Conservation (phyloP, 2,888 invertebrate species). For the Sicus ferrugineus region DNA sequence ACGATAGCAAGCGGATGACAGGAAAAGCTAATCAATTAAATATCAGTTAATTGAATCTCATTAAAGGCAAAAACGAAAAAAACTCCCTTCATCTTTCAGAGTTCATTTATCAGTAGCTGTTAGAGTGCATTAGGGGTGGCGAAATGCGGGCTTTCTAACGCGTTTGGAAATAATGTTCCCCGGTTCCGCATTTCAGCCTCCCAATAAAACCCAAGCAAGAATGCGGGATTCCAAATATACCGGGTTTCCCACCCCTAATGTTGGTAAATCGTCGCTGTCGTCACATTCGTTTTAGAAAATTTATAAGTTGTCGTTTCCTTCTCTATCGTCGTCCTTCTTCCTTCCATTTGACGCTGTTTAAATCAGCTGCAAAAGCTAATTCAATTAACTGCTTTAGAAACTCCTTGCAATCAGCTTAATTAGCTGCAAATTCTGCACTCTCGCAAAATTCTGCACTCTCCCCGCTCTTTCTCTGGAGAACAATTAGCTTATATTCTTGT, state of each 20-base stretch:
- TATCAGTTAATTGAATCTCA: conserved; percentile 7
- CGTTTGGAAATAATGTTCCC: too few relatives aligned
- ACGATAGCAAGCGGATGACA: neutral
- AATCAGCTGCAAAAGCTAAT: conserved; percentile 6
- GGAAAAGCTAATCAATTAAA: conserved; percentile 17
- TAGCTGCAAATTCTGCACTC: conserved; percentile 2
- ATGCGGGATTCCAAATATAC: too few relatives aligned
- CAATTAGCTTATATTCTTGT: too few relatives aligned
- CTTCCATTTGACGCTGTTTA: neutral
- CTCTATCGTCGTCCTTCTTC: too few relatives aligned
- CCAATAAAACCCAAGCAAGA: too few relatives aligned
- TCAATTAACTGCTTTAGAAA: conserved; percentile 9
- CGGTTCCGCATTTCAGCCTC: too few relatives aligned
- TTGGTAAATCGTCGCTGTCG: too few relatives aligned
- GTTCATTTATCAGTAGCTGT: neutral
- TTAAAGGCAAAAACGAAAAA: conserved; percentile 16
- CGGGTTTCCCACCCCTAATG: too few relatives aligned
- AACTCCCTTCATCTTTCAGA: conserved; percentile 10
- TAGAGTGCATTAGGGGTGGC: too few relatives aligned
- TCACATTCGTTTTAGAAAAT: too few relatives aligned
- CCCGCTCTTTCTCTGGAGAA: neutral
- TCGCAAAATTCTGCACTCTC: neutral
- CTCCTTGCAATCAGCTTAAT: conserved; percentile 5
- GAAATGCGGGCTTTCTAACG: too few relatives aligned
- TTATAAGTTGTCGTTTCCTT: too few relatives aligned